Evolutionary conservation across 2,888 invertebrate genomes (phyloP), one percentile per base, ranked within the genome.

Genomic region (Odontocerum albicorne): DNA sequence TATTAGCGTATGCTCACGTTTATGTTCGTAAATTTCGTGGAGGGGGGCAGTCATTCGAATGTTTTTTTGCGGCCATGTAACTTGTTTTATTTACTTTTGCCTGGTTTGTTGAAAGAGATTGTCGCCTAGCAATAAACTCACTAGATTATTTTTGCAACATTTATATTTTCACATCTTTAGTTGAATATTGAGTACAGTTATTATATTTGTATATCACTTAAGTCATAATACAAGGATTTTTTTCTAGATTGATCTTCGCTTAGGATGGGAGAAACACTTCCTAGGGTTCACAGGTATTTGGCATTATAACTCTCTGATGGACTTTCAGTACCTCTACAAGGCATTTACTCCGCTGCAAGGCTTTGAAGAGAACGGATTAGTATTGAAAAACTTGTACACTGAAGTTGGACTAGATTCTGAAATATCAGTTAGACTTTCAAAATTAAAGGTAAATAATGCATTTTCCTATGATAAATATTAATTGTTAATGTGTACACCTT

Each of bases 251-350:
- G 90, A 92, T 65, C 85, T 90, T 67, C 77, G 89, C 50, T 78
- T 87, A 16, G 86, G 86, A 15, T 90, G 88, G 83, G 89, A 90
- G 62, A 80, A 80, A 43, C 79, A 88, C 65, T 82, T 86, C 44
- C 78, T 86, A 20, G 92, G 92, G 6, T 88, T 91, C 68, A 84
- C 85, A 1, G 91, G 90, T 35, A 84, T 88, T 35, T 90, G 90
- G 87, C 85, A 83, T 65, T 88, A 82, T 70, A 75, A 67, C 8
- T 77, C 70, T 42, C 67, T 84, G 13, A 81, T 83, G 8, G 85
- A 91, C 70, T 89, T 92, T 61, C 86, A 90, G 60, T 90, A 91
- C 68, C 81, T 87, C 1, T 90, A 88, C 69, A 83, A 86, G 62
- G 71, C 91, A 33, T 89, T 84, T 66, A 89, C 90, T 0, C 92